Evolutionary conservation across 2,113 vertebrate species (phyloP).

Genomic region (Ceyx margarethae): DNA sequence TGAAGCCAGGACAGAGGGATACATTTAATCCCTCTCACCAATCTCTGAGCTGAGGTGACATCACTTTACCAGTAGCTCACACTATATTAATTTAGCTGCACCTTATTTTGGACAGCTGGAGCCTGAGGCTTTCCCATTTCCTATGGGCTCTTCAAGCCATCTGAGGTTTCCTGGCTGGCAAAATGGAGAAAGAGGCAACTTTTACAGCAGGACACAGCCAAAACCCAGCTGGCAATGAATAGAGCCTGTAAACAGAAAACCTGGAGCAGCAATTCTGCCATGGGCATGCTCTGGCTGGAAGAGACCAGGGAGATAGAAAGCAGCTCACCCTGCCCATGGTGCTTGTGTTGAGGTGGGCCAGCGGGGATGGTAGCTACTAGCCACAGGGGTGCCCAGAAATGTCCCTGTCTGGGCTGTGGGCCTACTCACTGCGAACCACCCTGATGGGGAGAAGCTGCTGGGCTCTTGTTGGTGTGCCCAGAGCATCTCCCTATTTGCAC

Average conservation of each 20-base stretch:
- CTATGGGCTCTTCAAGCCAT: background rate
- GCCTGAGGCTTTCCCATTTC: background rate
- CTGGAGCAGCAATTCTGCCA: background rate
- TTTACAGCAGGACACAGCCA: background rate
- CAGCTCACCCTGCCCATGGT: background rate
- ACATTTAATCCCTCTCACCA: background rate
- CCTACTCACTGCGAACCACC: background rate
- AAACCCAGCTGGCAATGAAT: background rate
- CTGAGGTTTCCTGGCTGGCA: background rate
- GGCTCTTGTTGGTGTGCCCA: rapidly evolving
- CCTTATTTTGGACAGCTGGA: background rate
- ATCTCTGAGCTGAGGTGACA: background rate
- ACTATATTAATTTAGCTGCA: conserved; percentile 4
- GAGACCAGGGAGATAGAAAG: background rate
- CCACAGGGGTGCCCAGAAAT: background rate
- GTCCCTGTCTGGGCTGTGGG: background rate
- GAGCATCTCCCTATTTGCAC: background rate
- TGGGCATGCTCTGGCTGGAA: background rate
- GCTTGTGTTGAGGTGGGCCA: rapidly evolving
- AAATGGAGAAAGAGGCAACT: background rate
- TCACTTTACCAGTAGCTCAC: background rate
- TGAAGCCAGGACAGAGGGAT: background rate
- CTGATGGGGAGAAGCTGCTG: too few relatives aligned
- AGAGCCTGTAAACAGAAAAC: background rate
- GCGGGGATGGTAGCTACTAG: background rate